phyloP scores from a whole-genome alignment of 2,888 invertebrate species.

The Corbicula japonica region DNA sequence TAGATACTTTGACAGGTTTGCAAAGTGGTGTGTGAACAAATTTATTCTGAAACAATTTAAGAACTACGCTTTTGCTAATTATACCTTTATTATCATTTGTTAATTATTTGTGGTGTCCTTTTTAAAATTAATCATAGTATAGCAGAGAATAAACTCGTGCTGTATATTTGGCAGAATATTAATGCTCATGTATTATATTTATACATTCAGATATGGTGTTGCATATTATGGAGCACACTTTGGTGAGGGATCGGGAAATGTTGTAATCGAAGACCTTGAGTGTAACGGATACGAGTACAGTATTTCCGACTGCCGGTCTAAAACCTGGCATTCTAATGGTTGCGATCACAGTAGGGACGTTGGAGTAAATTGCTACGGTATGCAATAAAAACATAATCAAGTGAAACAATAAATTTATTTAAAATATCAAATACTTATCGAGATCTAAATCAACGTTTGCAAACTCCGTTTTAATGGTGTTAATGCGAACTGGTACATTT shows the following conservation, averaged over 20 bases:
- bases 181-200: not conserved
- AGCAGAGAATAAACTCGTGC: not conserved
- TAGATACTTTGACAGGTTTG: no score
- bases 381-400: not conserved
- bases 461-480: not conserved
- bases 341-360: slow-evolving; percentile 68
- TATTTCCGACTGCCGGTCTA: slow-evolving; percentile 55
- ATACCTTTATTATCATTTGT: not conserved
- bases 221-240: slow-evolving; percentile 34
- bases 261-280: slow-evolving; percentile 64
- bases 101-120: not conserved
- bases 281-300: slow-evolving; percentile 66
- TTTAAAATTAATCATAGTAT: not conserved
- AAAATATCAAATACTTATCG: no score
- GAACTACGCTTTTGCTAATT: no score
- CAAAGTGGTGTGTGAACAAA: no score
- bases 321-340: slow-evolving; percentile 55
- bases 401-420: not conserved
- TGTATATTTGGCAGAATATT: not conserved
- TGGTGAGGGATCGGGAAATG: slow-evolving; percentile 42
- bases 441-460: no score
- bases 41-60: no score
- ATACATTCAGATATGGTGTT: slow-evolving; percentile 16
- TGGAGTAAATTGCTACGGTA: slow-evolving; percentile 63
- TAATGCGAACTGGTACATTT: no score